A percentile compares a stretch with the other conserved stretches of the same genome.
These are phyloP conservation scores for Pocillopora meandrina DNA, from an alignment of 92 coral and sea anemone species.

Conservation along the genomic window DNA sequence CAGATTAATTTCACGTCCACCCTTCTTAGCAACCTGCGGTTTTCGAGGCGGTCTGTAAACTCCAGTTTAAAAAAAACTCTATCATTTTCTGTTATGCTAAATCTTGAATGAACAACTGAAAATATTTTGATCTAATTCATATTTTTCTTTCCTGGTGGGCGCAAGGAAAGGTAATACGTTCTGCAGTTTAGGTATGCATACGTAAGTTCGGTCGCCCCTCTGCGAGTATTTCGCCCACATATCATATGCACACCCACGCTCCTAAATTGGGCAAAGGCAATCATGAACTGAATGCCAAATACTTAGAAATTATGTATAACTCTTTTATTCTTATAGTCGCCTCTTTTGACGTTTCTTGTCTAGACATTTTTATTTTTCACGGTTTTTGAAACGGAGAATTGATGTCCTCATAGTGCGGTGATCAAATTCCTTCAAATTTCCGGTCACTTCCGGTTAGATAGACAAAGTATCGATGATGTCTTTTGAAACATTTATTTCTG, in stretches of 20 bases:
- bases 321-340: background rate
- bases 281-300: too few species aligned
- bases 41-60: background rate
- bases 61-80: too few species aligned
- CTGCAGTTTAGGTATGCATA: background rate
- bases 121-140: background rate
- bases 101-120: background rate
- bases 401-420: background rate
- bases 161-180: background rate
- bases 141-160: background rate
- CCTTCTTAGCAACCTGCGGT: constrained; percentile 8
- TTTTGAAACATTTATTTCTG: background rate
- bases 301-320: too few species aligned
- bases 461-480: background rate
- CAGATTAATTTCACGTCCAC: background rate
- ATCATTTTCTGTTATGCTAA: background rate
- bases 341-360: background rate
- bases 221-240: background rate
- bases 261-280: background rate
- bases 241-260: background rate
- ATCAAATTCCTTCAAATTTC: constrained; percentile 5
- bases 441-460: constrained; percentile 18
- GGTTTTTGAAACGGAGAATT: background rate
- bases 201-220: background rate
- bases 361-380: background rate